Base-by-base conservation (phyloP, 2,888 invertebrate species). In the Cetonia aurata region DNA sequence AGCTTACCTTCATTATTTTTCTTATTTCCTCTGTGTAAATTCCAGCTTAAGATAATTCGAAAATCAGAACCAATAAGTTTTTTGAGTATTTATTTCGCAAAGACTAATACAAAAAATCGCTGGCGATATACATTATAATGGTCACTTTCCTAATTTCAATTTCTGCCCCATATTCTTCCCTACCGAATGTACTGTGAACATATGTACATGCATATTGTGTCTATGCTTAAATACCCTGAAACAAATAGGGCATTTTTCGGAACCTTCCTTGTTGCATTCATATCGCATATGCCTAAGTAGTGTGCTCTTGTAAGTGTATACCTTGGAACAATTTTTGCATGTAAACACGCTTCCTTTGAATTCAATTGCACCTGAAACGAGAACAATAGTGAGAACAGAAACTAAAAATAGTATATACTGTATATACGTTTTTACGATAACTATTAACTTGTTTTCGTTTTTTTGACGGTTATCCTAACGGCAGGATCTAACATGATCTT, bases 251-350 rank as follows among this genome's bases (percentile, higher is more conserved):
- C 88, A 89, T 71, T 83, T 83, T 74, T 87, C 86, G 25, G 85
- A 85, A 0, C 88, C 88, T 73, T 83, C 83, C 70, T 87, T 86
- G 69, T 88, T 88, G 75, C 89, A 89, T 76, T 89, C 88, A 75
- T 86, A 84, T 66, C 85, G 85, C 72, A 87, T 77, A 75, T 89
- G 89, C 12, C 87, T 85, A 71, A 85, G 85, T 74, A 89, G 83
- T 76, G 88, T 88, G 75, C 87, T 85, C 72, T 86, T 83, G 80
- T 87, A 87, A 15, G 86, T 85, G 76, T 88, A 89, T 52, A 82
- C 82, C 75, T 88, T 88, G 56, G 85, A 84, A 77, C 89, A 89
- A 1, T 84, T 84, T 1, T 86, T 86, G 75, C 88, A 88, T 15
- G 83, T 79, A 52, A 44, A 70, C 33, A 50, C 6, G 50, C 50